Conservation (phyloP, 2,888 invertebrate genomes). For the Herminia tarsipennalis region DNA sequence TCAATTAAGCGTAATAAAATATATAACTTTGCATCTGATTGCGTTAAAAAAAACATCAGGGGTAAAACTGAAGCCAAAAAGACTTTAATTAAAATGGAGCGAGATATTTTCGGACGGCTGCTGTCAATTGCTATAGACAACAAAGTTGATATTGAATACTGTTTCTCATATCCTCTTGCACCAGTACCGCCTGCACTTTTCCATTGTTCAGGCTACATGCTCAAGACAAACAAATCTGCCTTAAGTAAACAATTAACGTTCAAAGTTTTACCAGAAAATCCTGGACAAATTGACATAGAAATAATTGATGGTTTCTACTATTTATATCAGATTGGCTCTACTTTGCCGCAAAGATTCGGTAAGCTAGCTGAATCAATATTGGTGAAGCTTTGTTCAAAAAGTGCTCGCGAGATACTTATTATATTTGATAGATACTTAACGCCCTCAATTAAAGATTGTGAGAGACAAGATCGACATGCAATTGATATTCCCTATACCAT, state of each 20-base stretch:
- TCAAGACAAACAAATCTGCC: conserved; percentile 12
- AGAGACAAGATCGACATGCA: conserved; percentile 24
- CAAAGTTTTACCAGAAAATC: conserved; percentile 10
- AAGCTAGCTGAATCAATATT: conserved; percentile 39
- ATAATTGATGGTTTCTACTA: conserved; percentile 42
- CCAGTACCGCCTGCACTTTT: conserved; percentile 15
- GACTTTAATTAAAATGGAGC: conserved; percentile 45
- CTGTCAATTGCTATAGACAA: conserved; percentile 45
- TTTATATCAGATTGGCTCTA: conserved; percentile 27
- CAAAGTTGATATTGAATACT: conserved; percentile 48
- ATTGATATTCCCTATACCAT: conserved; percentile 26
- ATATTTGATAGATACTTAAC: conserved; percentile 35
- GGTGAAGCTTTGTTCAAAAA: conserved; percentile 15
- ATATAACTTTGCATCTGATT: conserved; percentile 44
- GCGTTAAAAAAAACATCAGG: conserved; percentile 20
- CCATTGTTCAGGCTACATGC: conserved; percentile 12
- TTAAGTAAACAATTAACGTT: conserved; percentile 9
- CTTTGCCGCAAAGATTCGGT: conserved; percentile 27
- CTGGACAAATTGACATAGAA: conserved; percentile 25
- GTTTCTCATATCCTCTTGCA: conserved; percentile 44
- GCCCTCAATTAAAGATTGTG: conserved; percentile 55
- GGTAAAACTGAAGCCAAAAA: conserved; percentile 33
- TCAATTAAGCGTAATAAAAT: conserved; percentile 44
- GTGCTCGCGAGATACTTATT: conserved; percentile 28
- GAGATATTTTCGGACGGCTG: conserved; percentile 39